Percentiles rank a stretch among this genome's conserved stretches.
phyloP scores from a whole-genome alignment of 2,797 vertebrate species.

The Lagodon rhomboides region DNA sequence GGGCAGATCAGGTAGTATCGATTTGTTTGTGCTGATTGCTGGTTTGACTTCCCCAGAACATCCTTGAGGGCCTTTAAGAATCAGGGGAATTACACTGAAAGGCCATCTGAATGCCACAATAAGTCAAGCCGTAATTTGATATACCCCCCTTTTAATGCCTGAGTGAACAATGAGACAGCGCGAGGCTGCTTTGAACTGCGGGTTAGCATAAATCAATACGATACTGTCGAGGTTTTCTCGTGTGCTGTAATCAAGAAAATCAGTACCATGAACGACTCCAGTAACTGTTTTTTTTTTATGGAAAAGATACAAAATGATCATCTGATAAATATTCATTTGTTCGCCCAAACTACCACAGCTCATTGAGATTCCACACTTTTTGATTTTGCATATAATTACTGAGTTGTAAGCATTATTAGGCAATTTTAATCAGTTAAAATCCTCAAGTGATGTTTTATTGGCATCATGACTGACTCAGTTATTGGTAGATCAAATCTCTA shows the following conservation, averaged over 20 bases:
- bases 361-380: not conserved
- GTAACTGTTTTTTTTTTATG: slow-evolving; percentile 15
- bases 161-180: slow-evolving; percentile 26
- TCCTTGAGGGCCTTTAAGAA: slow-evolving; percentile 40
- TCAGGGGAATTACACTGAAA: slow-evolving; percentile 52
- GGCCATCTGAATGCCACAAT: slow-evolving; percentile 62
- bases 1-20: slow-evolving; percentile 56
- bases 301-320: not conserved
- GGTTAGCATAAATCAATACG: slow-evolving; percentile 41
- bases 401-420: not conserved
- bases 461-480: not conserved
- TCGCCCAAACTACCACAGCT: not conserved
- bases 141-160: slow-evolving; percentile 32
- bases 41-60: slow-evolving; percentile 59
- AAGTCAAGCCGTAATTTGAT: slow-evolving; percentile 58
- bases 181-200: slow-evolving; percentile 35
- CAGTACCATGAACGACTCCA: not conserved
- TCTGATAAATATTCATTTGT: not conserved
- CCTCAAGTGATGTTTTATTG: not conserved
- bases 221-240: not conserved
- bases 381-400: not conserved
- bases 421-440: not conserved
- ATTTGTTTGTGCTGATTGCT: slow-evolving; percentile 56
- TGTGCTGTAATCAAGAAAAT: not conserved
- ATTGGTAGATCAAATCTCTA: not conserved